Percentiles rank a stretch among this genome's conserved stretches.
These are phyloP conservation scores for Geophilus truncorum DNA, from an alignment of 2,888 invertebrate species.

Conservation along the genomic window DNA sequence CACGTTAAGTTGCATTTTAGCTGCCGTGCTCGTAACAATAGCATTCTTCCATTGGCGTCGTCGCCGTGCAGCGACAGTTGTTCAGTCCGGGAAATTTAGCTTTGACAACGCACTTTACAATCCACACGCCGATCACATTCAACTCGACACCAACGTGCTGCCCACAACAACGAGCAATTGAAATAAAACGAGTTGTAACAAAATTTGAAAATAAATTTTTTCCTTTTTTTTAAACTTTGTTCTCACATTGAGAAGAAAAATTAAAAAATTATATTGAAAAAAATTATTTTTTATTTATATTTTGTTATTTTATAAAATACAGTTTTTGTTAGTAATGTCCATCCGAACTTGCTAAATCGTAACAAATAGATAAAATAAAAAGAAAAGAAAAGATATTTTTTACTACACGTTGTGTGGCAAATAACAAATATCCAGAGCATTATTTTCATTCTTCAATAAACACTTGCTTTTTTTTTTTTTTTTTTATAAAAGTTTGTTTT, in stretches of 20 bases:
- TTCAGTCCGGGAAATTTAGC: background rate
- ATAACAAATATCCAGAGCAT: background rate
- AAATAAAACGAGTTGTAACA: background rate
- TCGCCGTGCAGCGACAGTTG: background rate
- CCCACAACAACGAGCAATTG: background rate
- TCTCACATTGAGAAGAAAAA: slow-evolving; percentile 17
- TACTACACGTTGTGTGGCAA: background rate
- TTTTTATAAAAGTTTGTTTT: background rate
- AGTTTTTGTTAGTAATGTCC: background rate
- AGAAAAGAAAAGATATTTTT: background rate
- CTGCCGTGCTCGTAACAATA: background rate
- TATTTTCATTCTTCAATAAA: background rate
- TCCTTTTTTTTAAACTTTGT: no score
- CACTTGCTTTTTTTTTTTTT: background rate
- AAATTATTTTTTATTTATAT: background rate
- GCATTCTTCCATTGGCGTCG: background rate
- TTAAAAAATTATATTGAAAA: background rate
- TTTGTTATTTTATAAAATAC: background rate
- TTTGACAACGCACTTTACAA: slow-evolving; percentile 27
- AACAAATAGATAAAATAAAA: background rate
- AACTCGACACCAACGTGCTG: background rate
- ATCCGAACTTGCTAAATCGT: background rate
- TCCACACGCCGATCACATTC: slow-evolving; percentile 27
- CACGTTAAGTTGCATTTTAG: background rate
- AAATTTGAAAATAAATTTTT: background rate